Conservation (phyloP, 2,888 invertebrate species). For the Andrena praecox region DNA sequence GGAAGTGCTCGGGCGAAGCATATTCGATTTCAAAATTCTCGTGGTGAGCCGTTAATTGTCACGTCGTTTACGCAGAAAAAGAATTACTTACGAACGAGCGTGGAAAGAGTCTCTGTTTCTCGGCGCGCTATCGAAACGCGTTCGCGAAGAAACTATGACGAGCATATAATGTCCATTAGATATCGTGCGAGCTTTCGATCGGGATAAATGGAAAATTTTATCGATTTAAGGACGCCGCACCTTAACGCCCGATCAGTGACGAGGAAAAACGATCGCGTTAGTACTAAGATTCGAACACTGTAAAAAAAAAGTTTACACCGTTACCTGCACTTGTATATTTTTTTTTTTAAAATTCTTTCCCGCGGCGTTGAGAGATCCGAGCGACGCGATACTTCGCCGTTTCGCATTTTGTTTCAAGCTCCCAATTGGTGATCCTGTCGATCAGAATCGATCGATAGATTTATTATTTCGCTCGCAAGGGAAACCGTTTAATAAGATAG, state of each 20-base stretch:
- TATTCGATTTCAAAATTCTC: constrained; percentile 16
- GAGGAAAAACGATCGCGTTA: not conserved
- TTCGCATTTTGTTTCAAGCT: constrained; percentile 1
- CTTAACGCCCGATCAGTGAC: not conserved
- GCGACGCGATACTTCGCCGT: not conserved
- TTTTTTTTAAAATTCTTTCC: not conserved
- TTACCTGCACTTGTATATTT: not conserved
- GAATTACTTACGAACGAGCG: not conserved
- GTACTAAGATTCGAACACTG: not conserved
- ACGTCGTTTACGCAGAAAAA: not conserved
- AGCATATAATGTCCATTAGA: not conserved
- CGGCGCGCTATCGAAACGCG: not conserved
- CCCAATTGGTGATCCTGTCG: not conserved
- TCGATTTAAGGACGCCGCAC: not conserved
- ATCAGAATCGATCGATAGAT: constrained; percentile 4
- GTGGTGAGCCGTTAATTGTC: not conserved
- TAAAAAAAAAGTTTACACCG: not conserved
- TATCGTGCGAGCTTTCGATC: not conserved
- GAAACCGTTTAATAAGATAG: not conserved
- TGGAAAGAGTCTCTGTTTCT: not conserved
- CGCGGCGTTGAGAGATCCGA: not conserved
- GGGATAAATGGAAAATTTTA: too few species aligned
- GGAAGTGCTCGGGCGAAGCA: not conserved
- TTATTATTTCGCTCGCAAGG: not conserved
- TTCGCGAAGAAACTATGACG: constrained; percentile 1